These are phyloP conservation scores for Berghia stephanieae DNA, from an alignment of 1,140 invertebrate species.

Conservation along the genomic window DNA sequence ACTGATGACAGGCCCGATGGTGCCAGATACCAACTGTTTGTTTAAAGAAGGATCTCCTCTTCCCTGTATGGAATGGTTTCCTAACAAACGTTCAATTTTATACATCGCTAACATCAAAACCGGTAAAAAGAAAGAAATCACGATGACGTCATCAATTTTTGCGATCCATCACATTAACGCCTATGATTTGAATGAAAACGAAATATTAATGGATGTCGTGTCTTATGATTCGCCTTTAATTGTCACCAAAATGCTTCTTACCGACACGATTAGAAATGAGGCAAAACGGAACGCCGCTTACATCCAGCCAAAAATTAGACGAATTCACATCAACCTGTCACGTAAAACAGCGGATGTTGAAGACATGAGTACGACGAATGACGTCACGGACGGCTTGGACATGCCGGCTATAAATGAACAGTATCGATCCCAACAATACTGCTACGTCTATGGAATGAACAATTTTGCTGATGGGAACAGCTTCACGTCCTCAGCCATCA, in stretches of 20 bases:
- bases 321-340: conserved; percentile 44
- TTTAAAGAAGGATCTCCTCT: conserved; percentile 37
- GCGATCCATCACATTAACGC: conserved; percentile 58
- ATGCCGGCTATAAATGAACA: conserved; percentile 58
- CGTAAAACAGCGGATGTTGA: conserved; percentile 9
- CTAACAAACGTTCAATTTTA: conserved; percentile 35
- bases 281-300: conserved; percentile 37
- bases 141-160: conserved; percentile 45
- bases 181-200: conserved; percentile 41
- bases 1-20: conserved; percentile 49
- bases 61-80: conserved; percentile 45
- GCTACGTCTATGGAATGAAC: conserved; percentile 54
- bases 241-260: conserved; percentile 42
- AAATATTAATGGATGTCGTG: conserved; percentile 49
- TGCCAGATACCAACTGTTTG: conserved; percentile 44
- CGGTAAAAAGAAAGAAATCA: conserved; percentile 37
- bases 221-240: conserved; percentile 43
- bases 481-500: conserved; percentile 45
- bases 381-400: conserved; percentile 42
- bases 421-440: conserved; percentile 49
- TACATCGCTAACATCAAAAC: conserved; percentile 47
- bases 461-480: conserved; percentile 45
- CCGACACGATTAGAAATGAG: conserved; percentile 39
- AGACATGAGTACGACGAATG: not conserved
- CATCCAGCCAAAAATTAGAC: conserved; percentile 34